Percentiles rank a stretch among this genome's conserved stretches.
Conservation (phyloP, 35 echinoderm and acorn worm genomes). For the Anneissia japonica region DNA sequence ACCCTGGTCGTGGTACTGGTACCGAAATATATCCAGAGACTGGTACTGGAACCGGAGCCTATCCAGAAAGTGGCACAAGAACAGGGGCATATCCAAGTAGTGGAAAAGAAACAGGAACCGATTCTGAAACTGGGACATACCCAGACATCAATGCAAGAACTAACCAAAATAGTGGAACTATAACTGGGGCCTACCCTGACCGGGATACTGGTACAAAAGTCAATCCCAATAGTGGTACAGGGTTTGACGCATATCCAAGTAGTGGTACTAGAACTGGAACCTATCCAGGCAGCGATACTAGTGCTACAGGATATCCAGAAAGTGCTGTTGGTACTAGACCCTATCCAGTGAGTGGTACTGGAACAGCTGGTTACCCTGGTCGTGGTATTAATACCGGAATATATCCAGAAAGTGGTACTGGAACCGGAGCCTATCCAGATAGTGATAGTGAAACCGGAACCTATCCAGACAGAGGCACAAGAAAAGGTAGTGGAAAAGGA, state of each 20-base stretch:
- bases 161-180: background rate
- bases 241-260: no score
- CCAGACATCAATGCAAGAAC: background rate
- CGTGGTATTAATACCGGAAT: no score
- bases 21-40: background rate
- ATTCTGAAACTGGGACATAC: background rate
- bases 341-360: background rate
- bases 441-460: background rate
- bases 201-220: background rate
- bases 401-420: background rate
- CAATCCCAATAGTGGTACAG: no score
- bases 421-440: background rate
- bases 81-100: no score
- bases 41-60: background rate
- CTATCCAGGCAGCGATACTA: no score
- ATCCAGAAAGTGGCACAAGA: background rate
- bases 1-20: no score
- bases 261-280: no score
- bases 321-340: no score
- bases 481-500: no score
- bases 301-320: no score
- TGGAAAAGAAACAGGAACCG: background rate
- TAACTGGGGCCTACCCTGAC: background rate
- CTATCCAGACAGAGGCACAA: no score
- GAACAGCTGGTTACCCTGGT: no score